A percentile compares a stretch with the other conserved stretches of the same genome.
Evolutionary conservation across 2,888 invertebrate genomes (phyloP).

Genomic region (Lasioglossum malachurum): DNA sequence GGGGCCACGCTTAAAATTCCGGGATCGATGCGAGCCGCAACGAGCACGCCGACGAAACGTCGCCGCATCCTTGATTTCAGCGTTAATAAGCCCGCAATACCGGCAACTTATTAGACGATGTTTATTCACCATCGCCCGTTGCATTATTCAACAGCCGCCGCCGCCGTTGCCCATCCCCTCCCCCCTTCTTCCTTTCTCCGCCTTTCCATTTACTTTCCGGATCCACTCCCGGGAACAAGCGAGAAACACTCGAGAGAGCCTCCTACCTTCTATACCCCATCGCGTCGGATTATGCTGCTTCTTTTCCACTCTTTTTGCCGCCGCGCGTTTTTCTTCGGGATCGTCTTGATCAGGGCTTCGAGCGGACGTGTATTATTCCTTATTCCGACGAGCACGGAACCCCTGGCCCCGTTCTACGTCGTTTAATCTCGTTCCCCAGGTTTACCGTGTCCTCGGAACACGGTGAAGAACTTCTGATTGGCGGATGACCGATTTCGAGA

Average conservation of each 20-base stretch:
- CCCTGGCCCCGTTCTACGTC: background rate
- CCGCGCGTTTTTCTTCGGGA: background rate
- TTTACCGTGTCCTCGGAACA: background rate
- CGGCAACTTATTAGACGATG: constrained; percentile 38
- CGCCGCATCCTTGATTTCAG: constrained; percentile 31
- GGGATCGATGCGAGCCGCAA: constrained; percentile 16
- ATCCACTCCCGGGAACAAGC: constrained; percentile 17
- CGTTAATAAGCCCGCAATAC: constrained; percentile 45
- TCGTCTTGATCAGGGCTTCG: background rate
- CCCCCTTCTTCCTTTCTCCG: background rate
- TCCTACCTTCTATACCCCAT: constrained; percentile 6
- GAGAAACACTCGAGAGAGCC: constrained; percentile 27
- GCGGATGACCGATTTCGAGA: background rate
- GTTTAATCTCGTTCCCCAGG: background rate
- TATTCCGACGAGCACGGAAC: background rate
- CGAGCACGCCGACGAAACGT: constrained; percentile 7
- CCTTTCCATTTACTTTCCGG: constrained; percentile 46
- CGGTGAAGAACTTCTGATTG: background rate
- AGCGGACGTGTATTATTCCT: constrained; percentile 3
- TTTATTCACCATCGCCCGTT: constrained; percentile 52
- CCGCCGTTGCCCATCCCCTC: background rate
- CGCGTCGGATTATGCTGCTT: constrained; percentile 18
- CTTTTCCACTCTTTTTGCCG: background rate
- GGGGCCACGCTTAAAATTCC: constrained; percentile 18
- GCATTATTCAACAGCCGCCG: constrained; percentile 51